Conservation (phyloP, 2,797 vertebrate genomes). For the Pseudomugil gertrudae region DNA sequence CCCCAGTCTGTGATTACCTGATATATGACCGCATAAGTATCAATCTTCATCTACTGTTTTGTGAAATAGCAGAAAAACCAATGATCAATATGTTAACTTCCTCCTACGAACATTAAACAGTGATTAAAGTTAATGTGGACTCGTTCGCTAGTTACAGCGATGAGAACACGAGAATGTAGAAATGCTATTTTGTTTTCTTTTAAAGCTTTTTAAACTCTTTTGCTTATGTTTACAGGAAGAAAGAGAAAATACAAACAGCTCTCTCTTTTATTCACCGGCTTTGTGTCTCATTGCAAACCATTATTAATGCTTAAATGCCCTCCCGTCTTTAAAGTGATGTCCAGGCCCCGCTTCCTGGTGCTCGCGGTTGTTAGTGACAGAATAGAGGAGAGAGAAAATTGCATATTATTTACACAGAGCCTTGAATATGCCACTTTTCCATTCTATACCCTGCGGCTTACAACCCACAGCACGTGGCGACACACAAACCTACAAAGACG, state of each 20-base stretch:
- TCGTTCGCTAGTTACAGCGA: neutral
- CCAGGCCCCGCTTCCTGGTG: slow-evolving; percentile 54
- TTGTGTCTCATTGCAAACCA: slow-evolving; percentile 52
- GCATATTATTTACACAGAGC: slow-evolving; percentile 76
- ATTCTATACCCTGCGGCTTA: slow-evolving; percentile 70
- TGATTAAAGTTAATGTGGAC: neutral
- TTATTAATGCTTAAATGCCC: slow-evolving; percentile 62
- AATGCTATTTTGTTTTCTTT: neutral
- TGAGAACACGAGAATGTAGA: neutral
- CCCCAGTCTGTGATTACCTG: neutral
- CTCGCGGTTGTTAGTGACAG: slow-evolving; percentile 69
- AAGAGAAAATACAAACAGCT: slow-evolving; percentile 34
- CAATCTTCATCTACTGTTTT: neutral
- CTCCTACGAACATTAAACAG: slow-evolving; percentile 7
- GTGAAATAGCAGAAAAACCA: neutral
- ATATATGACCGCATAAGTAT: neutral
- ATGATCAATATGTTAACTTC: neutral
- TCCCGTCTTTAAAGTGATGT: slow-evolving; percentile 55
- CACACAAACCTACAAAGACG: slow-evolving; percentile 3
- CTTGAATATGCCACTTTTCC: slow-evolving; percentile 79
- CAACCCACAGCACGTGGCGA: slow-evolving; percentile 54
- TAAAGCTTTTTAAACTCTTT: slow-evolving; percentile 4
- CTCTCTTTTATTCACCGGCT: slow-evolving; percentile 36
- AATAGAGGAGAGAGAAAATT: slow-evolving; percentile 65
- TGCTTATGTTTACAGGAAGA: slow-evolving; percentile 4